A percentile compares a stretch with the other conserved stretches of the same genome.
Evolutionary conservation across 2,113 vertebrate genomes (phyloP).

Genomic region (Acrocephalus kingi): DNA sequence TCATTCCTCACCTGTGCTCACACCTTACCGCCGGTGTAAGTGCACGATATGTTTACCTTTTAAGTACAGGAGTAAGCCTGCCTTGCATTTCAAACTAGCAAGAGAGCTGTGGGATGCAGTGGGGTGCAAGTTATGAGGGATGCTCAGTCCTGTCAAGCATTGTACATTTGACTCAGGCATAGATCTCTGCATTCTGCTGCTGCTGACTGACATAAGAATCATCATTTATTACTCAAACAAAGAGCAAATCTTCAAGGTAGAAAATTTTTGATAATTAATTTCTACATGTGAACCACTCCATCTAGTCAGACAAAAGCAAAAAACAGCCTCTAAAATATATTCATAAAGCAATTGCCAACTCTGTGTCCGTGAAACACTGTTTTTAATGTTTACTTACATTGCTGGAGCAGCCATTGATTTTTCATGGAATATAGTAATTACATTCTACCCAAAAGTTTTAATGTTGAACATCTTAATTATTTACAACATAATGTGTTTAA

Average conservation of each 20-base stretch:
- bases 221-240: not conserved
- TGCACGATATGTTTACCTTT: not conserved
- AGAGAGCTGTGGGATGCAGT: not conserved
- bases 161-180: fast-evolving
- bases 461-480: conserved; percentile 27
- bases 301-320: not conserved
- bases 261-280: not conserved
- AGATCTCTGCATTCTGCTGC: not conserved
- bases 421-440: conserved; percentile 14
- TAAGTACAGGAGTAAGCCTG: not conserved
- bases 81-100: not conserved
- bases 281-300: not conserved
- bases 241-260: not conserved
- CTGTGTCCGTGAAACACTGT: not conserved
- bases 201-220: not conserved
- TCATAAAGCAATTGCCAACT: not conserved
- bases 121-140: not conserved
- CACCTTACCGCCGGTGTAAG: not conserved
- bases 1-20: not conserved
- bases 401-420: conserved; percentile 13
- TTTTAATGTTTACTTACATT: not conserved
- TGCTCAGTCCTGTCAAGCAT: not conserved
- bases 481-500: conserved; percentile 39
- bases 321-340: not conserved
- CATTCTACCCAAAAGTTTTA: conserved; percentile 33